Base-by-base conservation (phyloP, 2,888 invertebrate species). In the Coremacera marginata region DNA sequence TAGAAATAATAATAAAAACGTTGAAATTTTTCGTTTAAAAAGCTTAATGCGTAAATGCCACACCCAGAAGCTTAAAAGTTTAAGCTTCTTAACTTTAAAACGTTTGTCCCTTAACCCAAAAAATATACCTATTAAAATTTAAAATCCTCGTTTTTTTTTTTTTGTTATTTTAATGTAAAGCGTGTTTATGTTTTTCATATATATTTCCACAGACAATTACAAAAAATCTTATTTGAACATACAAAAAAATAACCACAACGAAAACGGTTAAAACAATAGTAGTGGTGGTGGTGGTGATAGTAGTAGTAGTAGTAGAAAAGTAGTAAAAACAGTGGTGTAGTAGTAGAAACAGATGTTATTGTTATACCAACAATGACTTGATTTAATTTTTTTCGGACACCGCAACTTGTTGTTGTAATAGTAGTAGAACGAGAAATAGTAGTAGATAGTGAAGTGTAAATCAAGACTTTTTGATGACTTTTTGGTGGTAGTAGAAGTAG, bases 361-460 rank as follows among this genome's bases (percentile, higher is more conserved):
- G 44, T 37, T 68, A 25, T 51, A 62, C 62, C 44, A 62, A 62
- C 49, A 62, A 55, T 31, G 37, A 55, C 34, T 51, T 31, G n/a
- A n/a, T 51, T 51, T 27, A 19, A 0, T 14, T 60, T 60, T 60
- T 51, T 51, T 49, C 73, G 25, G 44, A 67, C 52, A 62, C 73
- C 62, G 19, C 34, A 25, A 68, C 25, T 75, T 68, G 63, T 63
- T 51, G 83, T 82, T 81, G 83, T 79, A 81, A 83, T 74, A 22
- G 82, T 82, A 82, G 82, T 80, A 82, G 84, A 77, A 60, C 65
- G 27, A 70, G 79, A 79, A 55, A 77, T 68, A 78, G 73, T 72
- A 71, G 76, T 57, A 77, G 72, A 76, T 63, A 68, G 78, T 76
- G 60, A 67, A 82, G 83, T 51, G 67, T 67, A 67, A 67, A 62